Base-by-base conservation (phyloP, 53 echinoderm and acorn worm genomes). In the Mesocentrotus franciscanus region DNA sequence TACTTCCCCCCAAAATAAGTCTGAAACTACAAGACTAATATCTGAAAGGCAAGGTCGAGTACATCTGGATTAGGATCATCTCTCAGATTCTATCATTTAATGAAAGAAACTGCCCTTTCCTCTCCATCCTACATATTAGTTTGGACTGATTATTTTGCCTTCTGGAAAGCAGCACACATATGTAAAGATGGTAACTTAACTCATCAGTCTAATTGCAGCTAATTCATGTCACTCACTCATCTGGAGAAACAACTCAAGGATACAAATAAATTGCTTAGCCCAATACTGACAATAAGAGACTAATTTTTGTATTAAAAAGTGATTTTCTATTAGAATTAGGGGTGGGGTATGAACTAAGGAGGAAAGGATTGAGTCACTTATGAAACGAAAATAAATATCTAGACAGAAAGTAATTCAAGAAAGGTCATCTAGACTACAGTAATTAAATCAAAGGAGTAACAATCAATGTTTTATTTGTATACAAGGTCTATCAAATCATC, bases 61-160 rank as follows among this genome's bases (percentile, higher is more conserved):
- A 81, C 81, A 81, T 81, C 81, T 81, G 81, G 36, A 81, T 81
- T 42, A 20, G 14, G 36, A 81, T 81, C 81, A 81, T 42, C 22
- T 81, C 81, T 81, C 81, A 39, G 39, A 35, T 76, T 39, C 81
- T 81, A 39, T 81, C 81, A 39, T 18, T 81, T 81, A 81, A 81
- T 39, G 1, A 36, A 42, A 81, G 81, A 81, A 81, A 81, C 42
- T 81, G 36, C 20, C 78, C 78, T 78, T 71, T 78, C 12, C 34
- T 78, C 22, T 39, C 42, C 14, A 10, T 20, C 81, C 81, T 81
- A 42, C 42, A 20, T 81, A 81, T 81, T 36, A 18, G 81, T 81
- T 42, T 39, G 22, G 42, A 81, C 36, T 39, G 81, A 81, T 33
- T 20, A 20, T 42, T 81, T 39, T 81, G 42, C 81, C 81, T 81